Evolutionary conservation across 2,888 invertebrate species (phyloP).

Genomic region (Nudaria mundana): DNA sequence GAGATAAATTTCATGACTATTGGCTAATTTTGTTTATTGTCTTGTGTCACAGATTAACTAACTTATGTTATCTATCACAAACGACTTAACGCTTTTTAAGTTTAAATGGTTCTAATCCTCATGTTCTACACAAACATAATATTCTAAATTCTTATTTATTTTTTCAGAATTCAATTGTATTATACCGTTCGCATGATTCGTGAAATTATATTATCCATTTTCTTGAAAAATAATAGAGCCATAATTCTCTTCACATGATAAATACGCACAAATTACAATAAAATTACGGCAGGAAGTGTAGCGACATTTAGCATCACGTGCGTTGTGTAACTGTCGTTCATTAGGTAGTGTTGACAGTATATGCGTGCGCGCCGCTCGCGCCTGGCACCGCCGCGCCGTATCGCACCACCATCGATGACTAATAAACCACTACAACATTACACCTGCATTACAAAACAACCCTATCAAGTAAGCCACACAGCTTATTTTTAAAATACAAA

Average conservation of each 20-base stretch:
- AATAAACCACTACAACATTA: constrained; percentile 60
- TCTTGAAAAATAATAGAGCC: constrained; percentile 45
- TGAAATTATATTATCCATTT: constrained; percentile 19
- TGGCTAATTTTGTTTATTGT: no score
- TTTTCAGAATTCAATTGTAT: neutral
- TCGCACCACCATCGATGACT: constrained; percentile 81
- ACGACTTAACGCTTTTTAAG: no score
- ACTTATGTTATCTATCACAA: no score
- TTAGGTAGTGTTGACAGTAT: constrained; percentile 78
- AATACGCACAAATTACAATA: constrained; percentile 78
- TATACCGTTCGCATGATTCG: constrained; percentile 9
- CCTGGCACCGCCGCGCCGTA: constrained; percentile 69
- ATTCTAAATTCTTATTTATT: neutral
- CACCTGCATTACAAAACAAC: constrained; percentile 22
- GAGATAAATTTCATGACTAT: neutral
- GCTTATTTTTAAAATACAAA: constrained; percentile 10
- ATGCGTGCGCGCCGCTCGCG: constrained; percentile 77
- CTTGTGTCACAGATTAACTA: no score
- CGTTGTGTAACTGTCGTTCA: constrained; percentile 79
- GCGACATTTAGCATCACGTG: constrained; percentile 77
- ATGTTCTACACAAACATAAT: neutral
- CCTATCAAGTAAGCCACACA: constrained; percentile 20
- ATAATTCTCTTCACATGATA: constrained; percentile 75
- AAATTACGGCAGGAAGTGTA: constrained; percentile 71
- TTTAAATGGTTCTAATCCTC: no score